phyloP scores from a whole-genome alignment of 2,797 vertebrate genomes.

The Molossus alvarezi region DNA sequence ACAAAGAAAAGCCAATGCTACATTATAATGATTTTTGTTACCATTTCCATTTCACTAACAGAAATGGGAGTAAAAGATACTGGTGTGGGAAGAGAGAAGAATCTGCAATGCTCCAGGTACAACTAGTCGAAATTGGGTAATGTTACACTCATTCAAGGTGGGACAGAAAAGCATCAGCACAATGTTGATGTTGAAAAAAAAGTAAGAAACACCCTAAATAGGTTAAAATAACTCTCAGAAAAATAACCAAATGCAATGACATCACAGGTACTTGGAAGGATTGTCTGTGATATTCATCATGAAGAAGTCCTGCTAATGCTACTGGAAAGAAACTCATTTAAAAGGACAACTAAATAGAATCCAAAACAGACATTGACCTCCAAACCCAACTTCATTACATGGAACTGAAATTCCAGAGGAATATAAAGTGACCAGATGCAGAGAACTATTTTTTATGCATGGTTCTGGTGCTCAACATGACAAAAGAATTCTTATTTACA shows the following conservation, averaged over 20 bases:
- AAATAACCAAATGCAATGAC: neutral
- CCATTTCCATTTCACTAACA: neutral
- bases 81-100: neutral
- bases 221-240: neutral
- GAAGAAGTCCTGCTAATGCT: neutral
- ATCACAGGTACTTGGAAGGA: neutral
- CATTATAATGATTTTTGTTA: neutral
- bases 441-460: neutral
- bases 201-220: neutral
- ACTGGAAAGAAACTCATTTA: neutral
- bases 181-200: neutral
- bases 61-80: neutral
- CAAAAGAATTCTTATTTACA: neutral
- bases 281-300: neutral
- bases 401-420: neutral
- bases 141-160: neutral
- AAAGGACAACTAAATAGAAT: neutral
- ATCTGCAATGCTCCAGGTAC: neutral
- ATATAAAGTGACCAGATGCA: neutral
- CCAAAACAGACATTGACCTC: neutral
- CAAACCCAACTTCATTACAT: neutral
- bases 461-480: neutral
- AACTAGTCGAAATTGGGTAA: neutral
- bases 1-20: neutral
- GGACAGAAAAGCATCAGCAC: neutral